Percentiles rank a stretch among this genome's conserved stretches.
These are phyloP conservation scores for Dipus sagitta DNA, from an alignment of 2,797 vertebrate species.

Conservation along the genomic window DNA sequence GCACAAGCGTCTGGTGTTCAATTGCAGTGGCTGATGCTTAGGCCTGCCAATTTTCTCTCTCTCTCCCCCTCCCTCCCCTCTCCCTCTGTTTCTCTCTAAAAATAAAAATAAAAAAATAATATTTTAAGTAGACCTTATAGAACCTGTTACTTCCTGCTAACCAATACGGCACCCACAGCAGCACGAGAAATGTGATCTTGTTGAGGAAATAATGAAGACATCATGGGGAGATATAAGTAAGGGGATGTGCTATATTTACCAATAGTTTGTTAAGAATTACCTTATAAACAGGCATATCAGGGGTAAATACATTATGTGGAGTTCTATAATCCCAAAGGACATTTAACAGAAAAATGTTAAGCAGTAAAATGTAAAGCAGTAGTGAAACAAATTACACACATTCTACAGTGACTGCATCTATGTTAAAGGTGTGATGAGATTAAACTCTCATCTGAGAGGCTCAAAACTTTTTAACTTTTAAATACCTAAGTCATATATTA, in stretches of 20 bases:
- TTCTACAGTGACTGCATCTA: not conserved
- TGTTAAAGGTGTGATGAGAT: not conserved
- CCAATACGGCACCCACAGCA: not conserved
- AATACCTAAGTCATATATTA: not conserved
- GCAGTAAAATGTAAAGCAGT: too few relatives aligned
- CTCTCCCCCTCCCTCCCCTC: too few relatives aligned
- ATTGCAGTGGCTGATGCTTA: too few relatives aligned
- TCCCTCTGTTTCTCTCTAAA: not conserved
- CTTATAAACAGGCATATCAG: not conserved
- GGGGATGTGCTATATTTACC: not conserved
- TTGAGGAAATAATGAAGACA: not conserved
- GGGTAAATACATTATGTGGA: not conserved
- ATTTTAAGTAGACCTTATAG: not conserved
- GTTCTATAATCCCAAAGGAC: conserved; percentile 2
- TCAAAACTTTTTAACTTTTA: conserved; percentile 12
- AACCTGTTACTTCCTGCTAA: not conserved
- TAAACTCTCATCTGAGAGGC: not conserved
- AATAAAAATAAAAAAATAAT: not conserved
- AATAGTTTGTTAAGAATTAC: conserved; percentile 28
- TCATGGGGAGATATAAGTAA: not conserved
- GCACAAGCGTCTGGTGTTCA: too few relatives aligned
- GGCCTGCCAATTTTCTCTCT: too few relatives aligned
- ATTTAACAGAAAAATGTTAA: conserved; percentile 27
- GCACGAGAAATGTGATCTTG: not conserved
- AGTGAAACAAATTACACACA: not conserved